These are phyloP conservation scores for Corythoichthys intestinalis DNA, from an alignment of 2,113 vertebrate species.

Conservation along the genomic window DNA sequence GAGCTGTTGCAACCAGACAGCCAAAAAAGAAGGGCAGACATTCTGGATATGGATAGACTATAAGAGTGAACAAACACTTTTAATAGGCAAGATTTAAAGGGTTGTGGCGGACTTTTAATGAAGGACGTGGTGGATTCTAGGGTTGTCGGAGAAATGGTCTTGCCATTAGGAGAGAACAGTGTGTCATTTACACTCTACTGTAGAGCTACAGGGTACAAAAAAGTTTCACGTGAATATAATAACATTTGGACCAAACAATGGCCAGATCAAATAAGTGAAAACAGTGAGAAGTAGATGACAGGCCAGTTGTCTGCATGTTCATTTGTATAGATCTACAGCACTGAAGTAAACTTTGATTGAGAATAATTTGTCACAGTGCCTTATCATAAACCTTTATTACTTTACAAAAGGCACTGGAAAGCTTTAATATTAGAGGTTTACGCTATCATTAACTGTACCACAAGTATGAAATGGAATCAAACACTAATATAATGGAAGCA, in stretches of 20 bases:
- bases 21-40: conserved; percentile 38
- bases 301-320: background rate
- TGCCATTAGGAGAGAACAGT: conserved; percentile 39
- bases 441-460: background rate
- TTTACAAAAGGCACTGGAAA: background rate
- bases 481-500: background rate
- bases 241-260: background rate
- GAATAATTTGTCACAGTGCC: background rate
- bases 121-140: conserved; percentile 26
- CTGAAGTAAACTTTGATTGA: background rate
- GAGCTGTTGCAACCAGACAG: conserved; percentile 55
- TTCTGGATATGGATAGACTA: conserved; percentile 36
- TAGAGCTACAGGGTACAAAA: background rate
- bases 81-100: conserved; percentile 49
- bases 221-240: background rate
- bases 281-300: background rate
- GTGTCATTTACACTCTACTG: conserved; percentile 37
- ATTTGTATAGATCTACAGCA: background rate
- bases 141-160: conserved; percentile 26
- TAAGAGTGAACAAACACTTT: conserved; percentile 33
- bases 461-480: background rate
- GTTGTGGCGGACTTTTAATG: conserved; percentile 51
- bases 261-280: background rate
- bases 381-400: background rate
- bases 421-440: background rate